phyloP scores from a whole-genome alignment of 2,797 vertebrate genomes.

The Anguilla megastoma region DNA sequence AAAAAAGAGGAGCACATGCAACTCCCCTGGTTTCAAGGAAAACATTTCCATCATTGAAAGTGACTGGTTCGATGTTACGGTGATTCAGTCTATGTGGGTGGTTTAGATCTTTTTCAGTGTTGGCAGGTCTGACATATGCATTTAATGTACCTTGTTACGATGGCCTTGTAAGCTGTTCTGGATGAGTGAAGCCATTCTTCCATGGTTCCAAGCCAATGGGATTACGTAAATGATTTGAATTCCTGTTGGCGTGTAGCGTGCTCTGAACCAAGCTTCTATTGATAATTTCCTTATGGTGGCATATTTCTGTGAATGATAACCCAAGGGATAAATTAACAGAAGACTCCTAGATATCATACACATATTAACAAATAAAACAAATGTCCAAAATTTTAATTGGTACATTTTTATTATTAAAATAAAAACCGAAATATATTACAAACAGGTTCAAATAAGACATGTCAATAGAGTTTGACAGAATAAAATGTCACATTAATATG shows the following conservation, averaged over 20 bases:
- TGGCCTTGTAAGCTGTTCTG: neutral
- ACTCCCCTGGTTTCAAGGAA: neutral
- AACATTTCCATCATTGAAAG: neutral
- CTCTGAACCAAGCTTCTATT: neutral
- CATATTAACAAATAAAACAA: neutral
- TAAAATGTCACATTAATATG: neutral
- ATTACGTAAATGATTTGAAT: neutral
- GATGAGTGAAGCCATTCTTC: neutral
- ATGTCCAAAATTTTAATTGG: neutral
- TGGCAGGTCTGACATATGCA: constrained; percentile 8
- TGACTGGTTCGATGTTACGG: neutral
- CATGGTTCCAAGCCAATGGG: neutral
- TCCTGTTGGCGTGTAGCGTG: neutral
- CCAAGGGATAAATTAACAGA: neutral
- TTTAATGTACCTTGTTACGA: neutral
- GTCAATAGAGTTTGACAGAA: neutral
- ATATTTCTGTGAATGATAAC: neutral
- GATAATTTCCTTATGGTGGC: neutral
- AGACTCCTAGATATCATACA: neutral
- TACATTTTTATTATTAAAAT: neutral
- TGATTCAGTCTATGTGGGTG: neutral
- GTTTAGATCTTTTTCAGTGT: neutral
- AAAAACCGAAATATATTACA: neutral
- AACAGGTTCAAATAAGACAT: neutral
- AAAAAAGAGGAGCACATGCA: neutral